These are phyloP conservation scores for Callorhinus ursinus DNA, from an alignment of 2,113 vertebrate species.

Conservation along the genomic window DNA sequence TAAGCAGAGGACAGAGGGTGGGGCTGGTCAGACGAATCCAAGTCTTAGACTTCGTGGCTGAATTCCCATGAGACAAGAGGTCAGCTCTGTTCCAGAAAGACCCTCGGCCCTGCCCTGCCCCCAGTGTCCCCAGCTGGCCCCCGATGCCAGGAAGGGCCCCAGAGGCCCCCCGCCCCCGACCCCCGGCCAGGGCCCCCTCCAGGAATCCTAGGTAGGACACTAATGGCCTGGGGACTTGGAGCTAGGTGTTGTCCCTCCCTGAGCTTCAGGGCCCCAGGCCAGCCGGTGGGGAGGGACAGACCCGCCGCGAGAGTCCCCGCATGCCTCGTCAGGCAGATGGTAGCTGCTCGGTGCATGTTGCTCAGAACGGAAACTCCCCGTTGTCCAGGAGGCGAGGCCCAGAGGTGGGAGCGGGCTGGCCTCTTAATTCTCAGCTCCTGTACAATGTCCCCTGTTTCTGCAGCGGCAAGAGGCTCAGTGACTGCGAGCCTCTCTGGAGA, in stretches of 20 bases:
- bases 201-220: rapidly evolving
- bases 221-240: not conserved
- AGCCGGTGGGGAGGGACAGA: no score
- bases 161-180: rapidly evolving
- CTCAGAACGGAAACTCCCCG: not conserved
- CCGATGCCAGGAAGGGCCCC: not conserved
- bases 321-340: rapidly evolving
- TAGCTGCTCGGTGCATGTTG: rapidly evolving
- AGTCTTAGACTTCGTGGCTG: not conserved
- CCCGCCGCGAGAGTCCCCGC: rapidly evolving
- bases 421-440: not conserved
- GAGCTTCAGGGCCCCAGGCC: rapidly evolving
- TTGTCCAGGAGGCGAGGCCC: rapidly evolving
- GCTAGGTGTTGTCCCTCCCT: rapidly evolving
- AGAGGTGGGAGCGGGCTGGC: no score
- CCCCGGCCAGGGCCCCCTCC: rapidly evolving
- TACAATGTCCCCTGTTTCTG: rapidly evolving
- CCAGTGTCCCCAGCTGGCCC: not conserved
- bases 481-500: not conserved
- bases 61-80: rapidly evolving
- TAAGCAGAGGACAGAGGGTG: not conserved
- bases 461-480: rapidly evolving
- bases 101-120: not conserved
- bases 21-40: rapidly evolving
- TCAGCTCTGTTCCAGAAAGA: rapidly evolving